Evolutionary conservation across 1,140 invertebrate species (phyloP).

Genomic region (Drosophila bocki): DNA sequence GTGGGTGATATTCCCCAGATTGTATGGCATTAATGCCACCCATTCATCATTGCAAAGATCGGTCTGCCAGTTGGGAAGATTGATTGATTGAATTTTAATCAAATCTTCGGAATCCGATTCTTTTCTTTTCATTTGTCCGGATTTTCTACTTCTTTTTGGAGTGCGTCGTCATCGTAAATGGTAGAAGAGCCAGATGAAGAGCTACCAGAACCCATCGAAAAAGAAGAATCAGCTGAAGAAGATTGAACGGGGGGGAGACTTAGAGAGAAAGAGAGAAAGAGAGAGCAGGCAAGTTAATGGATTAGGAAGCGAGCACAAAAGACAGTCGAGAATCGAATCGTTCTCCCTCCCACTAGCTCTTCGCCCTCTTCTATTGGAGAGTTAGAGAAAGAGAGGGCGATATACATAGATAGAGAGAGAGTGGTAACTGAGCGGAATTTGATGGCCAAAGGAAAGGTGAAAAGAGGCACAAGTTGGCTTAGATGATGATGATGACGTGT

Average conservation of each 20-base stretch:
- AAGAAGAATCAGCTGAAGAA: constrained; percentile 3
- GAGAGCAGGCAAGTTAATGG: constrained; percentile 55
- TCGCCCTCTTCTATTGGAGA: not conserved
- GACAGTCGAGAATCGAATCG: constrained; percentile 32
- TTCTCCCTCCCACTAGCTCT: constrained; percentile 23
- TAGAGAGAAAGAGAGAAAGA: not conserved
- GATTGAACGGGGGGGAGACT: constrained; percentile 1
- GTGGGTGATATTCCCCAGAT: constrained; percentile 8
- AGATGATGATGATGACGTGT: constrained; percentile 49
- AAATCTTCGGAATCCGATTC: constrained; percentile 32
- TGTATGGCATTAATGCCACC: not conserved
- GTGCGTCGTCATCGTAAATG: constrained; percentile 52
- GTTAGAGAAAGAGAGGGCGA: not conserved
- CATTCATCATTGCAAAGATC: constrained; percentile 40
- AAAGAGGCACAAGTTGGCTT: constrained; percentile 70
- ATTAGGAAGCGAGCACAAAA: constrained; percentile 57
- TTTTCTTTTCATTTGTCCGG: constrained; percentile 13
- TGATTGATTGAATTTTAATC: constrained; percentile 50
- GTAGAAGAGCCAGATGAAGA: constrained; percentile 3
- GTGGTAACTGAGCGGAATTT: constrained; percentile 54
- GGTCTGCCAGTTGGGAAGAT: constrained; percentile 25
- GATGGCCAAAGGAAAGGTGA: constrained; percentile 71
- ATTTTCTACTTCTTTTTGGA: constrained; percentile 14
- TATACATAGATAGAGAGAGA: constrained; percentile 24
- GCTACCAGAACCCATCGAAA: constrained; percentile 18